Evolutionary conservation across 2,888 invertebrate genomes (phyloP).

Genomic region (Diaphora mendica): DNA sequence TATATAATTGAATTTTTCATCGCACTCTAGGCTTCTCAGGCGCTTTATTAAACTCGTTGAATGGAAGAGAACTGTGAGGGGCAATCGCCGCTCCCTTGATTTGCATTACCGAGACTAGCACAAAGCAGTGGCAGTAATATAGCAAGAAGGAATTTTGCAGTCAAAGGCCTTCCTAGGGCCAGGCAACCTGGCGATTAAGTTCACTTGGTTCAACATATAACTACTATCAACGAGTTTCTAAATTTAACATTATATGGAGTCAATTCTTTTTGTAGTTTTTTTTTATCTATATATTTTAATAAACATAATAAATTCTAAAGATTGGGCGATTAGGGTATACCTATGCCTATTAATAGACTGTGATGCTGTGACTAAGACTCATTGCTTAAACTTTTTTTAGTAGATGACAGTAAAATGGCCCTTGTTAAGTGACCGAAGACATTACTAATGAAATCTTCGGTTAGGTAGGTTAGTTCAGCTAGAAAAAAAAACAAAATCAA

Average conservation of each 20-base stretch:
- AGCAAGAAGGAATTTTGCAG: slow-evolving; percentile 58
- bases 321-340: too few species aligned
- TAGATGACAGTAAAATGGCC: too few species aligned
- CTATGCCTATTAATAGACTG: too few species aligned
- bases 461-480: too few species aligned
- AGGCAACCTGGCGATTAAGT: slow-evolving; percentile 15
- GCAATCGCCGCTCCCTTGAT: slow-evolving; percentile 70
- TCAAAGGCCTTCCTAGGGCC: slow-evolving; percentile 54
- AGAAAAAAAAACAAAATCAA: too few species aligned
- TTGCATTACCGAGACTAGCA: slow-evolving; percentile 69
- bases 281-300: too few species aligned
- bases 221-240: slow-evolving; percentile 11
- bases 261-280: neutral
- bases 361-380: too few species aligned
- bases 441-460: too few species aligned
- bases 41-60: slow-evolving; percentile 74
- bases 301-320: too few species aligned
- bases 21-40: slow-evolving; percentile 62
- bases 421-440: too few species aligned
- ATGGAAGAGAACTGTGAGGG: slow-evolving; percentile 61
- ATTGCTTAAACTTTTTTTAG: too few species aligned
- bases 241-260: neutral
- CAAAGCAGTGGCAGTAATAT: slow-evolving; percentile 63
- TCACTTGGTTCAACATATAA: slow-evolving; percentile 28
- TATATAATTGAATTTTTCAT: slow-evolving; percentile 80